phyloP scores from a whole-genome alignment of 2,113 vertebrate genomes.

The Labeo rohita region DNA sequence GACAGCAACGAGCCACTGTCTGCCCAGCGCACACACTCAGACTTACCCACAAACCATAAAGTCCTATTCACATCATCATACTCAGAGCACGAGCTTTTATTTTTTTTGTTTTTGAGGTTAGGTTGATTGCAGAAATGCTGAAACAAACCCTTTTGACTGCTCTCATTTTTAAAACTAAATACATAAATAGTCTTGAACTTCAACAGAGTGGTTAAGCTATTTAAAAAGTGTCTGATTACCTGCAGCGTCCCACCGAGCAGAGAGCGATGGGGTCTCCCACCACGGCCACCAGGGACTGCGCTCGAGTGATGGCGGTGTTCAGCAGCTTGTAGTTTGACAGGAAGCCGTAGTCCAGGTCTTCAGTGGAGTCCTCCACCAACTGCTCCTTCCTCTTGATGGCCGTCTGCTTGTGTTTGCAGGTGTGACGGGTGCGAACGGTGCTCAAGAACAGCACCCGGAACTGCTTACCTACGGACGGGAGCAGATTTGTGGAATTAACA shows the following conservation, averaged over 20 bases:
- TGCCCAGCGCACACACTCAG: neutral
- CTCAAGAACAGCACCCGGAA: constrained; percentile 97
- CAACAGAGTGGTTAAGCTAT: neutral
- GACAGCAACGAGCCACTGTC: neutral
- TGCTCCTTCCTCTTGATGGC: constrained; percentile 98
- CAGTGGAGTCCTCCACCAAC: constrained; percentile 95
- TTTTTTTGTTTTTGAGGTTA: neutral
- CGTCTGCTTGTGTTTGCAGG: constrained; percentile 98
- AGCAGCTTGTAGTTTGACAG: constrained; percentile 99
- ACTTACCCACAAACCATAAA: neutral
- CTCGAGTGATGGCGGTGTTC: constrained; percentile 98
- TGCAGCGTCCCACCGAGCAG: constrained; percentile 97
- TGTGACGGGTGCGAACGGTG: constrained; percentile 96
- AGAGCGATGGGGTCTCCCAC: constrained; percentile 97
- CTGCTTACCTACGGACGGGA: constrained; percentile 86
- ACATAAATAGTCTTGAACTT: neutral
- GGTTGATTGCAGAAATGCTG: neutral
- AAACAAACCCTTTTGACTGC: neutral
- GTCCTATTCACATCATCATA: neutral
- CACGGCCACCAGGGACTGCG: constrained; percentile 96
- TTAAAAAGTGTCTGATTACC: constrained; percentile 73
- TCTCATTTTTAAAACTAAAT: neutral
- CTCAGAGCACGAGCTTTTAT: neutral
- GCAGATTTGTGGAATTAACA: neutral
- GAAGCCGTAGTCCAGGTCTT: constrained; percentile 98